phyloP scores from a whole-genome alignment of 2,888 invertebrate genomes.

The Empis livida region DNA sequence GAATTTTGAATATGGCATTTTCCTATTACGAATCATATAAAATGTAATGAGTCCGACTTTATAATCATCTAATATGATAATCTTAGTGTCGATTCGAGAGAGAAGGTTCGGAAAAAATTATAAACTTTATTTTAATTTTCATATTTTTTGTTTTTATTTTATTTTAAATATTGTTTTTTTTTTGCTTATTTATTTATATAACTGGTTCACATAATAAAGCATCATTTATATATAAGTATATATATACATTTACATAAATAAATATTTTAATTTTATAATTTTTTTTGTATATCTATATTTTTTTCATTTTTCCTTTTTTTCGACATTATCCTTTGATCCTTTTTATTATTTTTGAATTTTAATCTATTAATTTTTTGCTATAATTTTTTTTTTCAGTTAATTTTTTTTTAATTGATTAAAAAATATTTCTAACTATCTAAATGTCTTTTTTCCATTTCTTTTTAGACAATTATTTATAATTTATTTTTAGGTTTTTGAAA shows the following conservation, averaged over 20 bases:
- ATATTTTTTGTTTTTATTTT: not conserved
- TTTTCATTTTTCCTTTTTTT: not conserved
- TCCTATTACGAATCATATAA: too few relatives aligned
- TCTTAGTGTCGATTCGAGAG: too few relatives aligned
- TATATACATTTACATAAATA: not conserved
- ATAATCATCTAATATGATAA: too few relatives aligned
- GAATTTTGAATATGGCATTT: too few relatives aligned
- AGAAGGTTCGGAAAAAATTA: too few relatives aligned
- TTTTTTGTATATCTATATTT: not conserved
- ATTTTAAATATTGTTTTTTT: not conserved
- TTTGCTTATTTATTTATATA: not conserved
- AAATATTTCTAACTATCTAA: too few relatives aligned
- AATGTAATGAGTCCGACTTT: too few relatives aligned
- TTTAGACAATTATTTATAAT: too few relatives aligned
- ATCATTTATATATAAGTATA: not conserved
- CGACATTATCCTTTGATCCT: not conserved
- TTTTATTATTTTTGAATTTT: not conserved
- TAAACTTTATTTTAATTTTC: not conserved
- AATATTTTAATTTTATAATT: not conserved
- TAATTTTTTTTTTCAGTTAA: not conserved
- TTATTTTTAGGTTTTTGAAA: too few relatives aligned
- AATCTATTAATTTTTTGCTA: not conserved
- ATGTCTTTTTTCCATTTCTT: too few relatives aligned
- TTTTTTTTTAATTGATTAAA: too few relatives aligned
- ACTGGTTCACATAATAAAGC: not conserved